Conservation (phyloP, 2,113 vertebrate genomes). For the Eclectus roratus region DNA sequence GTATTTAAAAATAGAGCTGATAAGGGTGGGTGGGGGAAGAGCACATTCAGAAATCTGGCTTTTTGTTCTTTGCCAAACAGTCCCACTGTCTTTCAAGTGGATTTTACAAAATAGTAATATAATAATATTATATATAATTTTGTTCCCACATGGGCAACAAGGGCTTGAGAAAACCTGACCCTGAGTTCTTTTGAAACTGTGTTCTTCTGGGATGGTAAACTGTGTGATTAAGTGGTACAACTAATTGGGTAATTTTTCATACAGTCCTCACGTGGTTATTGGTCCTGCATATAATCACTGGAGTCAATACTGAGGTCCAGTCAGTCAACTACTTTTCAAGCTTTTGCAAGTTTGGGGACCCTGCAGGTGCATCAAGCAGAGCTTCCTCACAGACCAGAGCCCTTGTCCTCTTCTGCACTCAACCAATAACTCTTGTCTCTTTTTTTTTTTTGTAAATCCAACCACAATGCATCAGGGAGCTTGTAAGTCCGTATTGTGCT, state of each 20-base stretch:
- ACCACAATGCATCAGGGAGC: not conserved
- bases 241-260: not conserved
- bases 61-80: not conserved
- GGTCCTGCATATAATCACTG: not conserved
- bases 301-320: not conserved
- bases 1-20: constrained; percentile 38
- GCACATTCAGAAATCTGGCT: constrained; percentile 9
- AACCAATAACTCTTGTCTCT: not conserved
- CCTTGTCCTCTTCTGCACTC: rapidly evolving
- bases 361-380: not conserved
- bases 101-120: not conserved
- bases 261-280: not conserved
- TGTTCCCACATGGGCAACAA: not conserved
- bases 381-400: rapidly evolving
- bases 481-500: not conserved
- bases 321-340: not conserved
- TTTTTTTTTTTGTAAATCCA: not conserved
- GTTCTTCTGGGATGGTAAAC: not conserved
- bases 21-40: not conserved
- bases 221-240: not conserved
- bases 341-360: not conserved
- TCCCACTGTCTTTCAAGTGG: not conserved
- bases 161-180: not conserved
- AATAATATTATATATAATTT: not conserved
- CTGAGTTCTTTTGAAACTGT: not conserved